Evolutionary conservation across 2,888 invertebrate species (phyloP).

Genomic region (Hypercompe scribonia): DNA sequence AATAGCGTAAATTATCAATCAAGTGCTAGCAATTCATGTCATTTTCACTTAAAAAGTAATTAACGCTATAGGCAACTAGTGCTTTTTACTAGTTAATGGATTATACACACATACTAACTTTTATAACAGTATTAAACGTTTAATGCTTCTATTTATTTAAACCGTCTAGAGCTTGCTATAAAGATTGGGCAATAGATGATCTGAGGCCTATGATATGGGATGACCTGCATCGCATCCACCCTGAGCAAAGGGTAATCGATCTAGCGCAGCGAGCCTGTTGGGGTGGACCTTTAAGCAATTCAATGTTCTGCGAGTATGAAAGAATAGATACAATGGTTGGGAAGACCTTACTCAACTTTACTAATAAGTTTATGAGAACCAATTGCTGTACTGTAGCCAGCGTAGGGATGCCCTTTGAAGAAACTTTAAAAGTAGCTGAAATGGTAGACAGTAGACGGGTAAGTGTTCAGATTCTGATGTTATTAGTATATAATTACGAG

Average conservation of each 20-base stretch:
- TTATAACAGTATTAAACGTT: neutral
- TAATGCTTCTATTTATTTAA: neutral
- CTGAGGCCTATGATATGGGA: conserved; percentile 60
- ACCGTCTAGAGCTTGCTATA: conserved; percentile 62
- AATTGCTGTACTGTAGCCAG: conserved; percentile 68
- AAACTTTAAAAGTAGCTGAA: conserved; percentile 70
- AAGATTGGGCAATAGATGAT: conserved; percentile 70
- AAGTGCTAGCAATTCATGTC: too few species aligned
- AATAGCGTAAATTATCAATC: too few species aligned
- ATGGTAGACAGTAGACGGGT: conserved; percentile 58
- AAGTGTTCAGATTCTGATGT: conserved; percentile 15
- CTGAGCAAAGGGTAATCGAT: conserved; percentile 69
- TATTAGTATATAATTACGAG: neutral
- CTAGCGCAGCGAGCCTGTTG: conserved; percentile 72
- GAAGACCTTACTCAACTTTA: conserved; percentile 54
- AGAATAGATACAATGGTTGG: conserved; percentile 62
- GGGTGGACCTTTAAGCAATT: conserved; percentile 70
- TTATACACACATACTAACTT: neutral
- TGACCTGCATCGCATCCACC: conserved; percentile 62
- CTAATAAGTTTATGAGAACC: conserved; percentile 57
- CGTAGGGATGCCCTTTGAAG: conserved; percentile 72
- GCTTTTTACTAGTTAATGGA: too few species aligned
- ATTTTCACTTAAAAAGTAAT: too few species aligned
- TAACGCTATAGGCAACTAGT: too few species aligned
- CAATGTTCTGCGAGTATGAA: conserved; percentile 67